Evolutionary conservation across 2,888 invertebrate genomes (phyloP).

Genomic region (Troilus luridus): DNA sequence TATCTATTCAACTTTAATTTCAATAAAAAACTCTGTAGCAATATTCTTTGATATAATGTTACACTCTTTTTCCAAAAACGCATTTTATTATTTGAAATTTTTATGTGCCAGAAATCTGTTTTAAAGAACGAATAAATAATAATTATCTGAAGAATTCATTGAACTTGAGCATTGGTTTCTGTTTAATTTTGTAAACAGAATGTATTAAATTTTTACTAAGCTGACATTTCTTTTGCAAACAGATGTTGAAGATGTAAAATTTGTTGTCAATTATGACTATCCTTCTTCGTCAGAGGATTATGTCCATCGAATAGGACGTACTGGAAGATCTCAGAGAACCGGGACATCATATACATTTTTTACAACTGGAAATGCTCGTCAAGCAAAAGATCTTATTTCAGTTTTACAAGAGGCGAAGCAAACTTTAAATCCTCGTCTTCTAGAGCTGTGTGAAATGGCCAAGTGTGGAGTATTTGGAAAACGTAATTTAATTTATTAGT

Average conservation of each 20-base stretch:
- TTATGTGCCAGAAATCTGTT: not conserved
- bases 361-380: slow-evolving; percentile 90
- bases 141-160: too few relatives aligned
- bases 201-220: not conserved
- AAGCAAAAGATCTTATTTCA: slow-evolving; percentile 91
- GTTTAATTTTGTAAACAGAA: not conserved
- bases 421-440: slow-evolving; percentile 86
- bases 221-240: slow-evolving; percentile 2
- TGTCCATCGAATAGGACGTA: slow-evolving; percentile 96
- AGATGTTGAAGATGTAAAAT: slow-evolving; percentile 99
- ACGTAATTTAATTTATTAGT: slow-evolving; percentile 60
- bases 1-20: too few relatives aligned
- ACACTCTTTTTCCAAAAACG: not conserved
- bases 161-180: not conserved
- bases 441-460: slow-evolving; percentile 66
- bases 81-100: not conserved
- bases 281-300: slow-evolving; percentile 98
- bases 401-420: slow-evolving; percentile 96
- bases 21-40: too few relatives aligned
- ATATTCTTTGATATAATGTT: not conserved
- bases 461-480: slow-evolving; percentile 65
- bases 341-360: slow-evolving; percentile 98
- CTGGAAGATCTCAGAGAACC: slow-evolving; percentile 91
- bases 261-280: slow-evolving; percentile 99
- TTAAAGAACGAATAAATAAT: not conserved